Base-by-base conservation (phyloP, 92 coral and sea anemone species). In the Montipora capitata region DNA sequence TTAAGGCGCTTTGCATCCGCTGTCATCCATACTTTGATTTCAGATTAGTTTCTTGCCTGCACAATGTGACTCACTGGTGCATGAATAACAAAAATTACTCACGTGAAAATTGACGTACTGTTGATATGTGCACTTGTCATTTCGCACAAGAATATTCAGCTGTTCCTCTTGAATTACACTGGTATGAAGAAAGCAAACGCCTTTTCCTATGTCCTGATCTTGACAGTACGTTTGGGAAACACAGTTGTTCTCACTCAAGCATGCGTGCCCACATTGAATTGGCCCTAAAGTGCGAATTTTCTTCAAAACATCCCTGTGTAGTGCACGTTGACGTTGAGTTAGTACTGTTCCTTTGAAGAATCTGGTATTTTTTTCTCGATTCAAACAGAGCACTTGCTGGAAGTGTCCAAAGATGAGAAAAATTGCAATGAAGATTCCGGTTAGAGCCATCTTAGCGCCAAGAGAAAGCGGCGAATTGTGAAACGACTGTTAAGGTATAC, bases 51-150 rank as follows among this genome's bases (percentile, higher is more conserved):
- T 27, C 35, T 27, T 27, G 35, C 35, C 35, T 27, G 35, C 35
- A 27, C 2, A 0, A 0, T 27, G 35, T 27, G 35, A 27, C 35
- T 27, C 35, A 27, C 35, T 27, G 35, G 35, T 27, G 35, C 35
- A 27, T 27, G 35, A 27, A 27, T 1, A 61, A 13, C 14, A 9
- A 2, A 41, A 15, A 9, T 15, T 77, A 91, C 95, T 89, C 75
- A 92, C 95, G 11, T 35, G 1, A 5, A 82, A 70, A 81, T 84
- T 69, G 57, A 79, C 81, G 63, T 78, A 92, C 72, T 92, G 95
- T 40, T 92, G 91, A 70, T 84, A 92, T 16, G 80, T 80, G 57
- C 95, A 92, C 39, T 87, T 67, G 16, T 64, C 71, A 49, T 74
- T 88, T 69, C 68, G 40, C 20, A 74, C 84, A 5, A 92, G 72